These are phyloP conservation scores for Chrysodeixis includens DNA, from an alignment of 2,888 invertebrate species.

Conservation along the genomic window DNA sequence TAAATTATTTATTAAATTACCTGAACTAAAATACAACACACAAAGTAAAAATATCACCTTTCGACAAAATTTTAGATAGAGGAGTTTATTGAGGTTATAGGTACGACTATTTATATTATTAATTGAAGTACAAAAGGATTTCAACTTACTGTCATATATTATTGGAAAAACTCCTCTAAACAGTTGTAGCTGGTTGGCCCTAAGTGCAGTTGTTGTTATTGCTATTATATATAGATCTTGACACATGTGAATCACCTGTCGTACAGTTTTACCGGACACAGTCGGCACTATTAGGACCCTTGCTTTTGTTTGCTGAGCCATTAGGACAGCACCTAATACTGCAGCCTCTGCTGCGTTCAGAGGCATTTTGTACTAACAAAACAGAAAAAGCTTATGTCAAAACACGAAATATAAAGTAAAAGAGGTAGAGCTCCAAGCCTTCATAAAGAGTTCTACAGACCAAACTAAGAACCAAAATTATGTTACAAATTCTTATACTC, in stretches of 20 bases:
- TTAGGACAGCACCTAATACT: not conserved
- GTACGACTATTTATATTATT: too few relatives aligned
- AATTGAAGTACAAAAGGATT: too few relatives aligned
- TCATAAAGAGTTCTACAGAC: too few relatives aligned
- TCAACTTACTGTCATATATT: not conserved
- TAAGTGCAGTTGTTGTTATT: not conserved
- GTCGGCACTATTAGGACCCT: not conserved
- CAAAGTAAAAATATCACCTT: too few relatives aligned
- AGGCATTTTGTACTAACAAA: not conserved
- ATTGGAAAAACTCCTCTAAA: not conserved
- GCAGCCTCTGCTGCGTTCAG: not conserved
- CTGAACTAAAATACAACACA: too few relatives aligned
- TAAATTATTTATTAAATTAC: too few relatives aligned
- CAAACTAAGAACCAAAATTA: too few relatives aligned
- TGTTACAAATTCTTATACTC: too few relatives aligned
- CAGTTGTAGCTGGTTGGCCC: not conserved
- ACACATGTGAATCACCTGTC: not conserved
- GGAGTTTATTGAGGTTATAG: too few relatives aligned
- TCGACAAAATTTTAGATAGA: too few relatives aligned
- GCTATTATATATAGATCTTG: not conserved
- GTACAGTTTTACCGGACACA: not conserved
- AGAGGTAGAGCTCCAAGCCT: too few relatives aligned
- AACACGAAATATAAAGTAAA: too few relatives aligned
- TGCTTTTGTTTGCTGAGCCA: not conserved
- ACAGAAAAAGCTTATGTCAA: not conserved